Base-by-base conservation (phyloP, 2,113 vertebrate species). In the Larimichthys polyactis region DNA sequence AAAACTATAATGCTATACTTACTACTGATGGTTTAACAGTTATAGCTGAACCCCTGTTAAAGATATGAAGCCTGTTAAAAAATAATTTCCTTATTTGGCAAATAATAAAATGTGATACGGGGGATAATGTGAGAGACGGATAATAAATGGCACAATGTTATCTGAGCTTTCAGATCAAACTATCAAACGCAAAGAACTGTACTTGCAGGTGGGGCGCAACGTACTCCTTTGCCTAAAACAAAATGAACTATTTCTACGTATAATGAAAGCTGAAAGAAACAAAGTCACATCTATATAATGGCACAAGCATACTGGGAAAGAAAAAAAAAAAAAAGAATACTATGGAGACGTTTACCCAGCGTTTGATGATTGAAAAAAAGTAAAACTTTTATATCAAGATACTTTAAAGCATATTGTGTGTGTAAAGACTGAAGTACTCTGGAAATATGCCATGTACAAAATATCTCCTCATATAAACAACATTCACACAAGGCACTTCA, bases 401-500 rank as follows among this genome's bases (percentile, higher is more conserved):
- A 88, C 89, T 86, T 96, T 96, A 96, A 96, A 96, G 96, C 95
- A 95, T 96, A 94, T 94, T 94, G 94, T 94, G 95, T 94, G 95
- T 95, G 96, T 96, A 96, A 97, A 97, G 96, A 91, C 84, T 95
- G 94, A 95, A 96, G 96, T 95, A 97, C 95, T 96, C 95, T 96
- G 96, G 95, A 97, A 98, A 97, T 95, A 97, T 71, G 94, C 92
- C 90, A 94, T 93, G 92, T 99, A 99, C 95, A 99, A 99, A 99
- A 99, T 71, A 89, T 95, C 94, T 94, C 89, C 96, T 84, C 93
- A 93, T 96, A 96, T 96, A 99, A 98, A 97, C 93, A 95, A 97
- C 97, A 97, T 96, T 96, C 96, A 96, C 94, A 95, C 96, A 99
- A 99, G 98, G 98, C 98, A 99, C 98, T 99, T 99, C 95, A 95